These are phyloP conservation scores for Pegoplata infirma DNA, from an alignment of 2,888 invertebrate genomes.

Conservation along the genomic window DNA sequence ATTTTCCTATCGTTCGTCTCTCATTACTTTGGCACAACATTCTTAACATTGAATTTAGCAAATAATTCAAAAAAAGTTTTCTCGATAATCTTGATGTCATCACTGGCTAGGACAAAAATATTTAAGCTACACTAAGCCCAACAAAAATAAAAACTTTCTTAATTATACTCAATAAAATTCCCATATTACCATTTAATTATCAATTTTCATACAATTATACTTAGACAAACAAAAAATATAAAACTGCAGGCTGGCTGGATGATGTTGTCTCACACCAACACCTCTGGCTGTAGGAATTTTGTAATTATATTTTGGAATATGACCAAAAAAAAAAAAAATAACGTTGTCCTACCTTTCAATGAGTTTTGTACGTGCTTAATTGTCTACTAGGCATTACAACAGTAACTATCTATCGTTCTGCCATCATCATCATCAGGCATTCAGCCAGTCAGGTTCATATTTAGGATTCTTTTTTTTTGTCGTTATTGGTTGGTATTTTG, in stretches of 20 bases:
- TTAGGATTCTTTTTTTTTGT: not conserved
- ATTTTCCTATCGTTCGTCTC: too few relatives aligned
- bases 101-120: not conserved
- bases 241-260: not conserved
- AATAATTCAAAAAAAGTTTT: conserved; percentile 14
- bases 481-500: conserved; percentile 21
- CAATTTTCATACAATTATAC: conserved; percentile 50
- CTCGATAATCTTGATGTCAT: not conserved
- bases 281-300: conserved; percentile 28
- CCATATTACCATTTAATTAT: conserved; percentile 56
- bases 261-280: conserved; percentile 32
- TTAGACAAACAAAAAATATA: not conserved
- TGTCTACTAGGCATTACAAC: conserved; percentile 38
- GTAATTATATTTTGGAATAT: conserved; percentile 51
- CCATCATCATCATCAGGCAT: conserved; percentile 21
- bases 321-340: conserved; percentile 24
- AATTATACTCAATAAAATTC: conserved; percentile 50
- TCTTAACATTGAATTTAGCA: conserved; percentile 15
- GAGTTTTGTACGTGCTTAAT: conserved; percentile 55
- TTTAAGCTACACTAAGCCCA: too few relatives aligned
- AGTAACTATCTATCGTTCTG: too few relatives aligned
- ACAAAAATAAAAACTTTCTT: conserved; percentile 30
- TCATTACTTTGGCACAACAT: conserved; percentile 1
- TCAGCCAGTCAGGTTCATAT: conserved; percentile 10
- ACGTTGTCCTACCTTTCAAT: conserved; percentile 27